Conservation (phyloP, 2,113 vertebrate species). For the Bufo gargarizans region DNA sequence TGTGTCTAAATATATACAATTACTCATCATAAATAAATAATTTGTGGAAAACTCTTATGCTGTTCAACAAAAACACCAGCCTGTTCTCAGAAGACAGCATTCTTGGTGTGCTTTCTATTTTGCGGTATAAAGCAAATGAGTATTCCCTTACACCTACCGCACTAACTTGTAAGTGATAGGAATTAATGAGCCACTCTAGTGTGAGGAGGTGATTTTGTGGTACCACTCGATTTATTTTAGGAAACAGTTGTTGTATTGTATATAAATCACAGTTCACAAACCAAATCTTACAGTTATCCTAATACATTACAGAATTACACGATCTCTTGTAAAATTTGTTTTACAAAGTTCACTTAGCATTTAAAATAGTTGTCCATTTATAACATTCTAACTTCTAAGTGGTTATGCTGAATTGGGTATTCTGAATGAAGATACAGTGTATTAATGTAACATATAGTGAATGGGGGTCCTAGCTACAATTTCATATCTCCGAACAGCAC, state of each 20-base stretch:
- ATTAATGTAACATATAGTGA: neutral
- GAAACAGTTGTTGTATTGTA: slow-evolving; percentile 19
- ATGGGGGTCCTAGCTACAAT: too few relatives aligned
- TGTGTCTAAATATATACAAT: slow-evolving; percentile 53
- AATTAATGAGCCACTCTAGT: slow-evolving; percentile 22
- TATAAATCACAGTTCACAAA: slow-evolving; percentile 3
- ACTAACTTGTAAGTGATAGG: slow-evolving; percentile 13
- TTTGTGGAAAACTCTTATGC: slow-evolving; percentile 50
- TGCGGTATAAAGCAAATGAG: slow-evolving; percentile 45
- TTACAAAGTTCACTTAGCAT: neutral
- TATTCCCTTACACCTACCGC: slow-evolving; percentile 14
- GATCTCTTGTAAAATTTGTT: slow-evolving; percentile 1
- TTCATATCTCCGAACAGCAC: too few relatives aligned
- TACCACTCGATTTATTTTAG: slow-evolving; percentile 36
- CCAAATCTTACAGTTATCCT: slow-evolving; percentile 25
- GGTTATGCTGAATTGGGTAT: neutral
- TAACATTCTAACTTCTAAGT: neutral
- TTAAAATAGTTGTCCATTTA: neutral
- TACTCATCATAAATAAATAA: slow-evolving; percentile 55
- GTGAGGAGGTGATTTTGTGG: slow-evolving; percentile 35
- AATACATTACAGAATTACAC: neutral
- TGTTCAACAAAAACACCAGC: slow-evolving; percentile 35
- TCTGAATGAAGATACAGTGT: too few relatives aligned
- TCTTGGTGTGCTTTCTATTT: slow-evolving; percentile 38
- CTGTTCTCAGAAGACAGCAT: slow-evolving; percentile 38